Percentiles rank a stretch among this genome's conserved stretches.
phyloP scores from a whole-genome alignment of 2,888 invertebrate genomes.

The Epicampocera succincta region DNA sequence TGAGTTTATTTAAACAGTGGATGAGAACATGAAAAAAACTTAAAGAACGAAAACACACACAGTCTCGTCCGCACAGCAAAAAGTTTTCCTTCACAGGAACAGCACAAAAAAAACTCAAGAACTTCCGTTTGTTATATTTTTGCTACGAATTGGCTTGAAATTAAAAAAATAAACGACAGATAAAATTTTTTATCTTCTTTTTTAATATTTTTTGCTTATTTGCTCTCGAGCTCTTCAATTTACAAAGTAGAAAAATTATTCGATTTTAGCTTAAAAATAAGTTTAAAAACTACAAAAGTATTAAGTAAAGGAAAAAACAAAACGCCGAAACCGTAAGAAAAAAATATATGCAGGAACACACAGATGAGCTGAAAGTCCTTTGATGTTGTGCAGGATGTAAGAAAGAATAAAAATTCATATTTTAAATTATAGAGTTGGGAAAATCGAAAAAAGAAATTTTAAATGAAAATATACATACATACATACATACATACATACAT shows the following conservation, averaged over 20 bases:
- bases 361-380: constrained; percentile 51
- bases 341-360: neutral
- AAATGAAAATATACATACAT: no score
- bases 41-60: constrained; percentile 21
- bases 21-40: constrained; percentile 28
- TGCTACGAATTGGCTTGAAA: constrained; percentile 52
- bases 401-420: constrained; percentile 35
- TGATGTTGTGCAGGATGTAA: constrained; percentile 38
- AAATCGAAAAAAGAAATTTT: neutral
- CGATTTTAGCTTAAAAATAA: constrained; percentile 56
- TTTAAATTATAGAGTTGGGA: constrained; percentile 49
- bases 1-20: constrained; percentile 32
- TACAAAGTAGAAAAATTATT: constrained; percentile 51
- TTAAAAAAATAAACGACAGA: constrained; percentile 33
- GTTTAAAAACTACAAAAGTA: constrained; percentile 39
- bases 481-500: neutral
- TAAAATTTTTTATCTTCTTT: constrained; percentile 15
- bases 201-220: neutral
- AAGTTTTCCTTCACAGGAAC: constrained; percentile 13
- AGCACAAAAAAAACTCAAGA: constrained; percentile 40
- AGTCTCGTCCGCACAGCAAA: constrained; percentile 13
- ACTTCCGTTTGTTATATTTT: constrained; percentile 63
- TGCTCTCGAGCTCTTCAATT: neutral
- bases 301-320: constrained; percentile 1
- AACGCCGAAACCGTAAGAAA: neutral